Base-by-base conservation (phyloP, 2,888 invertebrate species). In the Morpho deidamia region DNA sequence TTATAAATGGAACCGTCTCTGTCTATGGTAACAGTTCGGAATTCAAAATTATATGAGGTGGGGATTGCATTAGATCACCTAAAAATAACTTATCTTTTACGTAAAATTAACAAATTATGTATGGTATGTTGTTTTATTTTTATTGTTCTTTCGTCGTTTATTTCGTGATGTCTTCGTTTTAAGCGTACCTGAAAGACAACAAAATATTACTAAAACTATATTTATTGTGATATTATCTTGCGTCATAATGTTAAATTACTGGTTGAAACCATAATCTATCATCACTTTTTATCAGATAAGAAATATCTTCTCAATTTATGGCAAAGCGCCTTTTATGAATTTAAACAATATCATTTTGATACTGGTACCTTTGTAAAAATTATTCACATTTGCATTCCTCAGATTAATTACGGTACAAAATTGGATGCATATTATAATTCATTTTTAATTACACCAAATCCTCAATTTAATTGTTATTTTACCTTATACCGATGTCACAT, bases 141-240 rank as follows among this genome's bases (percentile, higher is more conserved):
- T 67, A 69, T 77, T 76, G 71, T 77, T 79, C 72, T 74, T 72
- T 71, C 65, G 9, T 67, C 65, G 63, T 58, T 52, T 56, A 58
- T 48, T 53, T 66, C 71, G 74, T 74, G 71, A 66, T 71, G 71
- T 73, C 68, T 71, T 75, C 74, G 69, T 58, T 74, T 82, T 86
- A 88, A 65, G 81, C 87, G 76, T 85, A 87, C 78, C 87, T 88
- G 85, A 45, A 80, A 82, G 57, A 48, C 56, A 52, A 45, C 51
- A 59, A 46, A 40, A 40, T 35, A 23, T 23, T 23, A 41, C n/a
- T 51, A 32, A 53, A 23, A 7, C 40, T 39, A 23, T 11, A 39
- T 40, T 46, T 39, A 9, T 23, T 23, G 23, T n/a, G n/a, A n/a
- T n/a, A n/a, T n/a, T n/a, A 23, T 23, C 23, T 23, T 23, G 23